These are phyloP conservation scores for Dicerorhinus sumatrensis DNA, from an alignment of 2,113 vertebrate genomes.

Conservation along the genomic window DNA sequence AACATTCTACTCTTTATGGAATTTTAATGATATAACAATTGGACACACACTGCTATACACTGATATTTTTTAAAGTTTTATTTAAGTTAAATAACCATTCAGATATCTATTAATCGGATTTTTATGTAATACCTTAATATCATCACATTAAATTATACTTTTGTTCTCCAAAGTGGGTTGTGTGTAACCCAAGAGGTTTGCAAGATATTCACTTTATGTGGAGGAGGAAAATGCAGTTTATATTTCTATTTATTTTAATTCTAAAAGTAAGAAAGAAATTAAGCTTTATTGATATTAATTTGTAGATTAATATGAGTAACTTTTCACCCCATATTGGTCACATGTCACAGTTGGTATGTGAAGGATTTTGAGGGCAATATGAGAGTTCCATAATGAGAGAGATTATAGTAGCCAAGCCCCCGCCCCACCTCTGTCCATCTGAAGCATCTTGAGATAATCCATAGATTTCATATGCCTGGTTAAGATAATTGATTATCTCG, in stretches of 20 bases:
- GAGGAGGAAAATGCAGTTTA: neutral
- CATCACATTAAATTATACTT: neutral
- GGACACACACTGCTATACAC: neutral
- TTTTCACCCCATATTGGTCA: neutral
- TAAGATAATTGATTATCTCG: neutral
- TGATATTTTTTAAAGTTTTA: neutral
- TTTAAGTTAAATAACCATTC: neutral
- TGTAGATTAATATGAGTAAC: neutral
- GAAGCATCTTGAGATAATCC: neutral
- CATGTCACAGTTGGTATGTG: neutral
- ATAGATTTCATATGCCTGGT: neutral
- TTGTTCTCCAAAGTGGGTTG: neutral
- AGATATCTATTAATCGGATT: neutral
- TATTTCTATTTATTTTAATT: slow-evolving; percentile 28
- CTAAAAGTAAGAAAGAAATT: slow-evolving; percentile 8
- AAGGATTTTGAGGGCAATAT: neutral
- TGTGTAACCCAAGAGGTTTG: neutral
- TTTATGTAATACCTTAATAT: neutral
- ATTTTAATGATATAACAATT: neutral
- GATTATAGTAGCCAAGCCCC: neutral
- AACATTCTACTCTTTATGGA: neutral
- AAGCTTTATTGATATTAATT: neutral
- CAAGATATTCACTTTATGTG: neutral
- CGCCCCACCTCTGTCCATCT: neutral
- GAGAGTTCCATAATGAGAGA: neutral